These are phyloP conservation scores for Elgonia sp. DNA, from an alignment of 2,888 invertebrate genomes.

Conservation along the genomic window DNA sequence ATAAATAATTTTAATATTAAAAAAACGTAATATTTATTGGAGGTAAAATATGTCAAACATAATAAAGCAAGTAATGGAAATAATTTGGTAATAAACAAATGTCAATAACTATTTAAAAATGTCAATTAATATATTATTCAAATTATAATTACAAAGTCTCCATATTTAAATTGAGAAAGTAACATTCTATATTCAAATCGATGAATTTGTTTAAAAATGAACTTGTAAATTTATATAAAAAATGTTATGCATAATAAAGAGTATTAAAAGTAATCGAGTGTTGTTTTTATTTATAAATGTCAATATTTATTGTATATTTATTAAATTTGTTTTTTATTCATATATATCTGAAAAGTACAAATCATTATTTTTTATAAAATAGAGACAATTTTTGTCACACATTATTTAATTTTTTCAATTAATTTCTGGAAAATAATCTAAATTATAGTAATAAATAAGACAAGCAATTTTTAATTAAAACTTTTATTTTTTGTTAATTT, in stretches of 20 bases:
- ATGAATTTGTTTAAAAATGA: neutral
- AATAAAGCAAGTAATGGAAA: neutral
- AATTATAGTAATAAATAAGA: no score
- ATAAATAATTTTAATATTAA: no score
- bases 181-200: neutral
- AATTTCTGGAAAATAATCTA: no score
- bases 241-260: conserved; percentile 20
- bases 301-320: no score
- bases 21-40: no score
- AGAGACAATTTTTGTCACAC: no score
- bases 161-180: conserved; percentile 1
- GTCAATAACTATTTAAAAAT: conserved; percentile 36
- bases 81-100: conserved; percentile 18
- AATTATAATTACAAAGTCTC: conserved; percentile 1
- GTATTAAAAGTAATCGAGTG: neutral
- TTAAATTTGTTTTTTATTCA: no score
- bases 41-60: neutral
- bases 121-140: conserved; percentile 30
- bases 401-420: no score
- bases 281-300: neutral
- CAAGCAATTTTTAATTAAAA: neutral
- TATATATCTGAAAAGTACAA: no score
- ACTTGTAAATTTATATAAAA: conserved; percentile 39
- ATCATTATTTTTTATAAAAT: no score
- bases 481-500: neutral